Conservation (phyloP, 1,140 invertebrate species). For the Hycleus cichorii region DNA sequence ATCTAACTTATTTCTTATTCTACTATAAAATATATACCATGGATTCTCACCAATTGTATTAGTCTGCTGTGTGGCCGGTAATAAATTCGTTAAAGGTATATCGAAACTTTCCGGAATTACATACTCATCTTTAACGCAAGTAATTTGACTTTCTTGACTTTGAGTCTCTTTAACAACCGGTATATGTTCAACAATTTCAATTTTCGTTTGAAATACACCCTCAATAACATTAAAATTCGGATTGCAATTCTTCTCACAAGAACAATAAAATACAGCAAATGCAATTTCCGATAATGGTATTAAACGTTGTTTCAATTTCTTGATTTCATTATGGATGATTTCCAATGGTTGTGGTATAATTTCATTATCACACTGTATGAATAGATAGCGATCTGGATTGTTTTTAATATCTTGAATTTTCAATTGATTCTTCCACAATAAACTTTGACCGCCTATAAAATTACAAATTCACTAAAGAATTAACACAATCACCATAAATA, state of each 20-base stretch:
- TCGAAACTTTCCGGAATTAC: no score
- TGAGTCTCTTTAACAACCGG: constrained; percentile 1
- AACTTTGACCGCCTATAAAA: background rate
- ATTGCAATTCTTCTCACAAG: constrained; percentile 45
- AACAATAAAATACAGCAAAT: constrained; percentile 42
- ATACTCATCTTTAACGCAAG: no score
- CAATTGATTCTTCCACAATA: constrained; percentile 7
- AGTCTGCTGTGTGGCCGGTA: no score
- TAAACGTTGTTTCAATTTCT: constrained; percentile 31
- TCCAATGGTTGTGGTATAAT: background rate
- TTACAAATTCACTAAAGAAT: background rate
- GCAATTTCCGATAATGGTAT: constrained; percentile 45
- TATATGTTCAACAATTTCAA: background rate
- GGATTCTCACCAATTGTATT: no score
- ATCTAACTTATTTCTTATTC: no score
- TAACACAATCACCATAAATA: background rate
- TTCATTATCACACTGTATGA: constrained; percentile 2
- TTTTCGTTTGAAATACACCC: background rate
- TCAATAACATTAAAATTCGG: constrained; percentile 25
- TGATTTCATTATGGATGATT: constrained; percentile 13
- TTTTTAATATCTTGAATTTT: background rate
- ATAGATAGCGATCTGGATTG: background rate
- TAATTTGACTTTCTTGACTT: background rate
- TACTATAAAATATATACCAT: no score
- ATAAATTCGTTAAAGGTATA: no score